Evolutionary conservation across 2,113 vertebrate species (phyloP).

Genomic region (Muscicapa adusta): DNA sequence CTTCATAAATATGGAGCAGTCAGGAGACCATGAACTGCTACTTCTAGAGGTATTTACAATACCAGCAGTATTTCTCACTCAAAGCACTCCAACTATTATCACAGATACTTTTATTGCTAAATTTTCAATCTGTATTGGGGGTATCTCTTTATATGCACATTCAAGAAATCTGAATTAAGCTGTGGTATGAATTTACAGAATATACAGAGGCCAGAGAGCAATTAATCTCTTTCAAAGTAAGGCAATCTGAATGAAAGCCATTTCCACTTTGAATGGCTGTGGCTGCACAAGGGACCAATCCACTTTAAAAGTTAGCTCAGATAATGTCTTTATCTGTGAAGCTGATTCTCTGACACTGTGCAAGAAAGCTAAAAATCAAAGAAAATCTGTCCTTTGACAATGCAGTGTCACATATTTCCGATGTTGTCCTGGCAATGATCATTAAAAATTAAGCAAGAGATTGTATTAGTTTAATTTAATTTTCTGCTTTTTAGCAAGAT

Average conservation of each 20-base stretch:
- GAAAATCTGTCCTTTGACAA: background rate
- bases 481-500: background rate
- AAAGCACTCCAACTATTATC: background rate
- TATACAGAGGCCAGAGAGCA: background rate
- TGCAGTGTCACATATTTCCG: background rate
- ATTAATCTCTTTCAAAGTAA: background rate
- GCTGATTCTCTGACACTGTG: background rate
- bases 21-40: background rate
- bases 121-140: background rate
- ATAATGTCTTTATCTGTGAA: background rate
- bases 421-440: background rate
- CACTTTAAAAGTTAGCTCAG: background rate
- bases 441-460: background rate
- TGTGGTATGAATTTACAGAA: background rate
- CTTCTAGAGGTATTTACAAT: background rate
- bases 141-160: background rate
- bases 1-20: constrained; percentile 1
- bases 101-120: background rate
- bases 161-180: background rate
- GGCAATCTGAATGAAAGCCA: background rate
- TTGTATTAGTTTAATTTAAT: background rate
- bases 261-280: background rate
- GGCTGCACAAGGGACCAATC: background rate
- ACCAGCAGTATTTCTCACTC: background rate
- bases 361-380: background rate